A percentile compares a stretch with the other conserved stretches of the same genome.
Conservation (phyloP, 2,888 invertebrate genomes). For the Scaptomyza parva region DNA sequence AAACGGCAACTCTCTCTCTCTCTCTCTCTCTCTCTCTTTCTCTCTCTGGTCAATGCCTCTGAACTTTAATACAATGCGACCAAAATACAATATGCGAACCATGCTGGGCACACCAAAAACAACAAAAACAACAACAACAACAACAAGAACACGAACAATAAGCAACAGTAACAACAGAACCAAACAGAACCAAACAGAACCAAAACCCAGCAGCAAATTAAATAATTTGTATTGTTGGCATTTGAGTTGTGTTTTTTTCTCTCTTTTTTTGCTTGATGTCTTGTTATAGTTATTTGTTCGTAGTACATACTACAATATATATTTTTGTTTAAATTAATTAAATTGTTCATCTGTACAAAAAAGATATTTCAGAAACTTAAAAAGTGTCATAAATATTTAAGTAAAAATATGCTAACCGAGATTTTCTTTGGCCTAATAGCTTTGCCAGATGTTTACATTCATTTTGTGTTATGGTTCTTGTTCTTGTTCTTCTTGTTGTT, state of each 20-base stretch:
- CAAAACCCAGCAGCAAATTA: slow-evolving; percentile 55
- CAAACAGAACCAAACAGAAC: slow-evolving; percentile 15
- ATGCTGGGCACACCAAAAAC: slow-evolving; percentile 17
- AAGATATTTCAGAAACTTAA: slow-evolving; percentile 25
- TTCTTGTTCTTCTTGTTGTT: no score
- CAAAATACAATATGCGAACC: slow-evolving; percentile 11
- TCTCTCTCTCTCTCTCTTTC: neutral
- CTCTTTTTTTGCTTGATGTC: slow-evolving; percentile 4
- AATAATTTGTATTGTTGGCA: slow-evolving; percentile 72
- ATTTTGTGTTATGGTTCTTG: neutral
- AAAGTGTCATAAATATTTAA: slow-evolving; percentile 45
- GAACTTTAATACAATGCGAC: slow-evolving; percentile 1
- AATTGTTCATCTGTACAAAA: slow-evolving; percentile 27
- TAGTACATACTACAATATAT: neutral
- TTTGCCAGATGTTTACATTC: slow-evolving; percentile 56
- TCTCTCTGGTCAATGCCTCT: slow-evolving; percentile 33
- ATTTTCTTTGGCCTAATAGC: slow-evolving; percentile 53
- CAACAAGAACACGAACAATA: neutral
- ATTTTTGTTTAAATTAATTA: slow-evolving; percentile 58
- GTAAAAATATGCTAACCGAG: slow-evolving; percentile 18
- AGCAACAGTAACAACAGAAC: neutral
- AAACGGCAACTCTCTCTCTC: no score
- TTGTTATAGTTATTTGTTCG: slow-evolving; percentile 9
- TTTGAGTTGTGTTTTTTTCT: slow-evolving; percentile 24
- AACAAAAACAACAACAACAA: neutral